Percentiles rank a stretch among this genome's conserved stretches.
phyloP scores from a whole-genome alignment of 2,797 vertebrate species.

The Erpetoichthys calabaricus region DNA sequence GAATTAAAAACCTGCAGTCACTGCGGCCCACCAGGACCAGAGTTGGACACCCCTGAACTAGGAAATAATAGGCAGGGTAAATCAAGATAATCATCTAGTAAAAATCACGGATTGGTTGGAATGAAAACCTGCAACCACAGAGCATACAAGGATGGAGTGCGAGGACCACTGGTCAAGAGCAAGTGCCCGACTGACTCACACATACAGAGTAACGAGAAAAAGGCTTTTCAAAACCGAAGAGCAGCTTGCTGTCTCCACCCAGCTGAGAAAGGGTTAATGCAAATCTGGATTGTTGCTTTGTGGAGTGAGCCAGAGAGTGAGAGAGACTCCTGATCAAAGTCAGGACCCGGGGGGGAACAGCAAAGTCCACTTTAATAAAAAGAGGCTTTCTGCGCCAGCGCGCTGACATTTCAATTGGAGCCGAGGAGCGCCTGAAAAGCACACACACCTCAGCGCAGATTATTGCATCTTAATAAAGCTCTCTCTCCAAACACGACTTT shows the following conservation, averaged over 20 bases:
- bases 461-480: not conserved
- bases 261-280: no score
- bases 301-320: not conserved
- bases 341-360: conserved; percentile 10
- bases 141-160: not conserved
- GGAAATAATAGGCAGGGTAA: no score
- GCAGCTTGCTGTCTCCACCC: no score
- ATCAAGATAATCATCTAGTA: no score
- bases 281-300: not conserved
- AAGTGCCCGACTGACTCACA: conserved; percentile 7
- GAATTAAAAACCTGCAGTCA: no score
- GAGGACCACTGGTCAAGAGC: not conserved
- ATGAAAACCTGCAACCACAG: no score
- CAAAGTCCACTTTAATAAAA: conserved; percentile 15
- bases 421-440: not conserved
- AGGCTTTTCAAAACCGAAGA: not conserved
- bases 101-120: no score
- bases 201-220: not conserved
- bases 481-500: not conserved
- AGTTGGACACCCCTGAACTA: no score
- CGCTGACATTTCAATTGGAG: conserved; percentile 20
- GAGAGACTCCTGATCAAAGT: not conserved
- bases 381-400: conserved; percentile 13
- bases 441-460: not conserved
- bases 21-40: no score